A percentile compares a stretch with the other conserved stretches of the same genome.
phyloP scores from a whole-genome alignment of 2,113 vertebrate genomes.

The Orthonyx spaldingii region DNA sequence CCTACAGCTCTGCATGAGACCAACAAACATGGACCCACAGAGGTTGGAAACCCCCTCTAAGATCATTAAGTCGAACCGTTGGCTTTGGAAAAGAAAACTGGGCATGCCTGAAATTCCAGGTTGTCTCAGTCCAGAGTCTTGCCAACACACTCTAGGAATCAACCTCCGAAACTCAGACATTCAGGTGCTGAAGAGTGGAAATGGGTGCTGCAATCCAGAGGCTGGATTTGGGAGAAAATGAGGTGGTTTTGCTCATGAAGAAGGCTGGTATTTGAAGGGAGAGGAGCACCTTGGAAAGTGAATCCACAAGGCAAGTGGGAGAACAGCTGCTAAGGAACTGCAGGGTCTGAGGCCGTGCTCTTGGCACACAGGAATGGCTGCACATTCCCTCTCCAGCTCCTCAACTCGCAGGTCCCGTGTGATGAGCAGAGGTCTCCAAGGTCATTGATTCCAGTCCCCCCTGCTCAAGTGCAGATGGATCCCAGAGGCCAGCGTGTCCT shows the following conservation, averaged over 20 bases:
- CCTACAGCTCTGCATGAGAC: not conserved
- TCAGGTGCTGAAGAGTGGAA: not conserved
- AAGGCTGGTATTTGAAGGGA: not conserved
- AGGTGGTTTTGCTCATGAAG: not conserved
- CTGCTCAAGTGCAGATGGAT: not conserved
- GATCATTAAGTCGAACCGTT: not conserved
- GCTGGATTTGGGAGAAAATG: not conserved
- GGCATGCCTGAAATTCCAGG: not conserved
- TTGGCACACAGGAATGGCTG: not conserved
- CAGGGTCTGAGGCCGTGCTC: accelerated
- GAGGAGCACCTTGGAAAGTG: not conserved
- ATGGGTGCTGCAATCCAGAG: not conserved
- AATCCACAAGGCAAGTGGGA: not conserved
- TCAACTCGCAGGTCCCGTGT: not conserved
- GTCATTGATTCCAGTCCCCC: not conserved
- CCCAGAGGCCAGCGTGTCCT: not conserved
- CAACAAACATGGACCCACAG: not conserved
- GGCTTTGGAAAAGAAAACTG: not conserved
- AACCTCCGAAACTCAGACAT: not conserved
- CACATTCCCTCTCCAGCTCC: not conserved
- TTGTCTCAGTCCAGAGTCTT: not conserved
- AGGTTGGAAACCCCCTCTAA: not conserved
- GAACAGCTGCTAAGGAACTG: not conserved
- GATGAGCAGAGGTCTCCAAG: not conserved
- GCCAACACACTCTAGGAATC: not conserved